A percentile compares a stretch with the other conserved stretches of the same genome.
phyloP scores from a whole-genome alignment of 1,140 invertebrate species.

The Musca vetustissima region DNA sequence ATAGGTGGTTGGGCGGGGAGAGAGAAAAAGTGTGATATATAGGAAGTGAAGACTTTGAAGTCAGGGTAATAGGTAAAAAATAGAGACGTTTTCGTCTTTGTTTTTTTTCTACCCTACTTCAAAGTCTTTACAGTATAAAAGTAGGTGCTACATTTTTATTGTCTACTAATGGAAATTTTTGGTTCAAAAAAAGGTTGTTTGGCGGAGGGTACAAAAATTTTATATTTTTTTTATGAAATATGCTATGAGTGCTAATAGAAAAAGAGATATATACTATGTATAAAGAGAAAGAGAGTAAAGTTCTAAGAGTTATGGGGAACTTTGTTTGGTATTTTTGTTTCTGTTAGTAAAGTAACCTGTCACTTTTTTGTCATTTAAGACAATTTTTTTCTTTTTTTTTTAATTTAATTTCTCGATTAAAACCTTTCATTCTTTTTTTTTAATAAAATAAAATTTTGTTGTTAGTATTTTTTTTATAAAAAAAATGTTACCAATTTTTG shows the following conservation, averaged over 20 bases:
- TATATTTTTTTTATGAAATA: too few species aligned
- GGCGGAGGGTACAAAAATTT: too few species aligned
- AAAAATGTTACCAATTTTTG: slow-evolving; percentile 29
- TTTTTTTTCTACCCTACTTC: too few species aligned
- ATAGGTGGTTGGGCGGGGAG: too few species aligned
- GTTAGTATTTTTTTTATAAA: slow-evolving; percentile 19
- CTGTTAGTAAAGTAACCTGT: slow-evolving; percentile 47
- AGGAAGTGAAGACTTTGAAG: too few species aligned
- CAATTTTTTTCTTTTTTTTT: slow-evolving; percentile 7
- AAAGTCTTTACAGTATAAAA: too few species aligned
- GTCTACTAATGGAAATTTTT: too few species aligned
- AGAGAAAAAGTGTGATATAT: too few species aligned
- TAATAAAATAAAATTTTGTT: slow-evolving; percentile 11
- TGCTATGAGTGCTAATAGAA: neutral
- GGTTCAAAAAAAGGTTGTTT: too few species aligned
- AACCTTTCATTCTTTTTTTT: neutral
- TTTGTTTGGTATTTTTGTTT: neutral
- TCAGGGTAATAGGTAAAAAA: too few species aligned
- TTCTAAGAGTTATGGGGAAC: neutral
- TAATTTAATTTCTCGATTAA: slow-evolving; percentile 8
- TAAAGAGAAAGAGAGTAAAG: neutral
- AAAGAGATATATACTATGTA: neutral
- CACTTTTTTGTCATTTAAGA: slow-evolving; percentile 39
- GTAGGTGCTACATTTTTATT: too few species aligned
- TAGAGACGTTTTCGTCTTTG: too few species aligned